Base-by-base conservation (phyloP, 2,113 vertebrate species). In the Salvator merianae region DNA sequence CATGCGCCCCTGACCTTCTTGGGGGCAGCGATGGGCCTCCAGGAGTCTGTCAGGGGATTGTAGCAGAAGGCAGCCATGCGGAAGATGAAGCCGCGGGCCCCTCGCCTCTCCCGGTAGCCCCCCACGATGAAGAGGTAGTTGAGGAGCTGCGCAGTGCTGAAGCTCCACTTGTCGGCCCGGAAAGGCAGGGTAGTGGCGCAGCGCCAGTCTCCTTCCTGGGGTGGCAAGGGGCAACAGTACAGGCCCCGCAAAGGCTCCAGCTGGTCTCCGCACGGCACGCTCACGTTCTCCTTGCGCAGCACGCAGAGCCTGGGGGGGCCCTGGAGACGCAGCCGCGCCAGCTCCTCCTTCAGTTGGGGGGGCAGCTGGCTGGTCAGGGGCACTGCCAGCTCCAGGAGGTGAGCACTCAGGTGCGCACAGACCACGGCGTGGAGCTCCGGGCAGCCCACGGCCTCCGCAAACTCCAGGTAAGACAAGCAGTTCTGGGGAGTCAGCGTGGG, bases 111-210 rank as follows among this genome's bases (percentile, higher is more conserved):
- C 34, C 96, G 85, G 91, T 95, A 95, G 22, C 97, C 96, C 43
- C 97, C 97, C 43, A 96, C 92, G 36, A 96, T 63, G 86, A 94
- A 97, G 71, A 97, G 91, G 89, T 97, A 97, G 89, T 97, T 96
- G 87, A 92, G 93, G 65, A 97, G 91, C 77, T 97, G 94, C 40
- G 95, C 96, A 2, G 95, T 89, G n/a, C 96, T 96, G 88, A 96
- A 96, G 87, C 96, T 95, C 97, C 97, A 97, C 59, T 97, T 97
- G 79, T 97, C 95, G 7, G 96, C 95, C 85, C 40, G 84, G 82
- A 97, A 97, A 8, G 97, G 96, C 86, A 97, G 88, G 82, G 93
- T 89, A 65, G 94, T 87, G 22, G 91, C 24, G 22, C 83, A 77
- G 65, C 12, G 77, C 97, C 97, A 97, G 30, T 68, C 59, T 10